phyloP scores from a whole-genome alignment of 2,888 invertebrate genomes.

The Epinotia demarniana region DNA sequence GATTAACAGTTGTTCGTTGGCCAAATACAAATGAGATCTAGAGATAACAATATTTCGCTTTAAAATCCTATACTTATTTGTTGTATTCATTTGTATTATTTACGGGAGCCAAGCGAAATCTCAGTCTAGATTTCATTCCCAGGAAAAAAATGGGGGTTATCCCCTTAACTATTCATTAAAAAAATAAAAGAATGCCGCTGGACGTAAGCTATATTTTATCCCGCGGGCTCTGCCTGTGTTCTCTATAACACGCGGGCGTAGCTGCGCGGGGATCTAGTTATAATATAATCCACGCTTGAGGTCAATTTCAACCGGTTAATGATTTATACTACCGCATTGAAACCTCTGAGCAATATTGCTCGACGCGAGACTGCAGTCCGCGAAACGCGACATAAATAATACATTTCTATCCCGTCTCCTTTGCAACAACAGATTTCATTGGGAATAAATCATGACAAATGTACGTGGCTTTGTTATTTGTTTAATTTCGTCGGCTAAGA shows the following conservation, averaged over 20 bases:
- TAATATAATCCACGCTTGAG: not conserved
- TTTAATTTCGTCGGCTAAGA: not conserved
- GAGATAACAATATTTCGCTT: conserved; percentile 5
- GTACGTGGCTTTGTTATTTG: not conserved
- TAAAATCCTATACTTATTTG: not conserved
- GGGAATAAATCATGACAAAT: conserved; percentile 16
- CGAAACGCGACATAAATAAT: conserved; percentile 41
- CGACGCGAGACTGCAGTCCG: not conserved
- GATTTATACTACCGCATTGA: not conserved
- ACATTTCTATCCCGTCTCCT: conserved; percentile 42
- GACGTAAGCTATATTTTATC: too few species aligned
- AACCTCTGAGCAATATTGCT: not conserved
- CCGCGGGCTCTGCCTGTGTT: too few species aligned
- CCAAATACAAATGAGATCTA: conserved; percentile 8
- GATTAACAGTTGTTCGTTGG: conserved; percentile 15
- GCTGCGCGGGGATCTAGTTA: not conserved
- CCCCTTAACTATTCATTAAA: too few species aligned
- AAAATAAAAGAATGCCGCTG: too few species aligned
- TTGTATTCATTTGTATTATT: too few species aligned
- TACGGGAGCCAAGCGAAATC: too few species aligned
- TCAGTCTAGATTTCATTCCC: too few species aligned
- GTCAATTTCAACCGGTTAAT: not conserved
- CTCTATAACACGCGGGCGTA: too few species aligned
- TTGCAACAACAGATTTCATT: conserved; percentile 21
- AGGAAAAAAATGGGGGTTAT: too few species aligned